Conservation (phyloP, 2,113 vertebrate species). For the Leucoraja erinaceus region DNA sequence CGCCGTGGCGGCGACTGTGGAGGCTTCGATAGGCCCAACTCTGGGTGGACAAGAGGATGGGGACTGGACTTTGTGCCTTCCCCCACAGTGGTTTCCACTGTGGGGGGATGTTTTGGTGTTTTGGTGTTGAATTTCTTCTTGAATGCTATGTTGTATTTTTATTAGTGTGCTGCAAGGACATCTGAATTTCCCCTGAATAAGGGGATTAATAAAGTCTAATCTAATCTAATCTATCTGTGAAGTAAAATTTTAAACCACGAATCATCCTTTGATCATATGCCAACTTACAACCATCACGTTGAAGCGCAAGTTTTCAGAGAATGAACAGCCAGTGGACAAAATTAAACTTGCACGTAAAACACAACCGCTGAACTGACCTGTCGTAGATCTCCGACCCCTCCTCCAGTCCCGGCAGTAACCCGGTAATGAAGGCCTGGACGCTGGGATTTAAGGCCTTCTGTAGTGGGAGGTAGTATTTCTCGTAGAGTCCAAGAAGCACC, state of each 20-base stretch:
- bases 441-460: constrained; percentile 86
- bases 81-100: no score
- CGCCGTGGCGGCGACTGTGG: no score
- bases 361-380: constrained; percentile 59
- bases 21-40: no score
- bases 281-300: not conserved
- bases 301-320: not conserved
- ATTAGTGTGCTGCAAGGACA: no score
- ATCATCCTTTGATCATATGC: not conserved
- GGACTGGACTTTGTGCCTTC: no score
- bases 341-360: not conserved
- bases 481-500: constrained; percentile 78
- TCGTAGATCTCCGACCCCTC: constrained; percentile 92
- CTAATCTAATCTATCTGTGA: no score
- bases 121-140: no score
- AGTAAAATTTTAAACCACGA: not conserved
- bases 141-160: no score
- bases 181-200: no score
- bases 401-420: constrained; percentile 86
- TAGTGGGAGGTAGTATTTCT: constrained; percentile 91
- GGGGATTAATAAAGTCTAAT: no score
- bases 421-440: constrained; percentile 86
- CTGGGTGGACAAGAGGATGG: no score
- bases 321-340: not conserved
- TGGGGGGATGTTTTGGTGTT: no score